Percentiles rank a stretch among this genome's conserved stretches.
Evolutionary conservation across 2,113 vertebrate genomes (phyloP).

Genomic region (Pseudonaja textilis): DNA sequence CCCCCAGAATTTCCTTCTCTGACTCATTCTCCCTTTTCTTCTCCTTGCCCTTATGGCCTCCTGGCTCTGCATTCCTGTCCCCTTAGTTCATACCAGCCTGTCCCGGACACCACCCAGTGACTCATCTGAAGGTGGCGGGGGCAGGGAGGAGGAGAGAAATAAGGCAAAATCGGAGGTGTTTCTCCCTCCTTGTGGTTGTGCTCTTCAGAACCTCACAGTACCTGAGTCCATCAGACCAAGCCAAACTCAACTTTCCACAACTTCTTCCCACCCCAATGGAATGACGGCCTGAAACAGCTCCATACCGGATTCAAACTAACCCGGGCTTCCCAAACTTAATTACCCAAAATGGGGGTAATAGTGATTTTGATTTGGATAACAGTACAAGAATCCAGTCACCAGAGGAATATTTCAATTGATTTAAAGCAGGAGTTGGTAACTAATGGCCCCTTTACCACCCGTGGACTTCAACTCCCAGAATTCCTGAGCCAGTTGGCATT

Average conservation of each 20-base stretch:
- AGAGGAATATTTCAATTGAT: not conserved
- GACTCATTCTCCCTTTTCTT: constrained; percentile 34
- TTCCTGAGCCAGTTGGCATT: not conserved
- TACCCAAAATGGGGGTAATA: not conserved
- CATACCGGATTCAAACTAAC: not conserved
- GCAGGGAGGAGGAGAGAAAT: not conserved
- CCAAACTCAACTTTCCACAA: not conserved
- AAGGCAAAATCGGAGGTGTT: not conserved
- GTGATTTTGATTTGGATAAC: not conserved
- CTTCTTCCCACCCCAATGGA: not conserved
- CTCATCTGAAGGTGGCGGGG: constrained; percentile 26
- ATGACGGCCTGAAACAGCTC: not conserved
- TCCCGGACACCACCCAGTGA: constrained; percentile 31
- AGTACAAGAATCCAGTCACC: not conserved
- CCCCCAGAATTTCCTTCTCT: constrained; percentile 3
- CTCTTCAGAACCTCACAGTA: not conserved
- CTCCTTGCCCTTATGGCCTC: constrained; percentile 17
- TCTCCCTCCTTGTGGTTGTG: too few relatives aligned
- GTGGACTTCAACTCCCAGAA: not conserved
- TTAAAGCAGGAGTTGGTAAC: not conserved
- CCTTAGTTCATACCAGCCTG: constrained; percentile 35
- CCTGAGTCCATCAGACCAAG: not conserved
- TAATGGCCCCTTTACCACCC: not conserved
- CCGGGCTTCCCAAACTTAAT: not conserved
- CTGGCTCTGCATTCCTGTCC: constrained; percentile 24